Evolutionary conservation across 1,140 invertebrate species (phyloP), one percentile per base, ranked within the genome.

Genomic region (Dendroctonus valens): DNA sequence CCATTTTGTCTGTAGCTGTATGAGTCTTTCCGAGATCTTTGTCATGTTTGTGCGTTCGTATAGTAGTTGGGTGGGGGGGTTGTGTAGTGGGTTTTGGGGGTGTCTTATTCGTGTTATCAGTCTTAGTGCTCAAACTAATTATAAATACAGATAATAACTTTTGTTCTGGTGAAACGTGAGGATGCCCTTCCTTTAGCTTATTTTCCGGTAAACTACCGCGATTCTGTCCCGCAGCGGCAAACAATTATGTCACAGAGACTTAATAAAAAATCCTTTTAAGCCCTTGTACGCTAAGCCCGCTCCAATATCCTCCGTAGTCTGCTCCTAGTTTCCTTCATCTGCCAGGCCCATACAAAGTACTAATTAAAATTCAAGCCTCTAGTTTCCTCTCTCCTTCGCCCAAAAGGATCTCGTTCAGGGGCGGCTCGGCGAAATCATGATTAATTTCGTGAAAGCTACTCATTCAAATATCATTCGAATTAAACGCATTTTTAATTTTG

Each of bases 301-400:
- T 67, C 65, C 58, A 67, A 67, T 67, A 67, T 67, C 65, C 65
- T 67, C 50, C 65, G 65, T 67, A 67, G 65, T 60, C 65, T 66
- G 65, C 57, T 66, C 50, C 49, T 67, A 59, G 65, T 67, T 67
- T 67, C 57, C 65, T 67, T 66, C 64, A 66, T 66, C 64, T 66
- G 64, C 64, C 64, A 66, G 57, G 49, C 65, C 65, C 65, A 60
- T 67, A 67, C 65, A 67, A 67, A 67, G 65, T 67, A 67, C 50
- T 67, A 67, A 67, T 67, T 67, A 67, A 67, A 67, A 67, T 67
- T 67, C 65, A 67, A 67, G 65, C 65, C 65, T 52, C 65, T 59
- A 67, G 65, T 60, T 67, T 60, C 65, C 65, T 65, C 54, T 65
- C 63, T 65, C 54, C 63, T 65, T 52, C 63, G n/a, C 48, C 57